Conservation (phyloP, 1,140 invertebrate species). For the Plectus sambesii region DNA sequence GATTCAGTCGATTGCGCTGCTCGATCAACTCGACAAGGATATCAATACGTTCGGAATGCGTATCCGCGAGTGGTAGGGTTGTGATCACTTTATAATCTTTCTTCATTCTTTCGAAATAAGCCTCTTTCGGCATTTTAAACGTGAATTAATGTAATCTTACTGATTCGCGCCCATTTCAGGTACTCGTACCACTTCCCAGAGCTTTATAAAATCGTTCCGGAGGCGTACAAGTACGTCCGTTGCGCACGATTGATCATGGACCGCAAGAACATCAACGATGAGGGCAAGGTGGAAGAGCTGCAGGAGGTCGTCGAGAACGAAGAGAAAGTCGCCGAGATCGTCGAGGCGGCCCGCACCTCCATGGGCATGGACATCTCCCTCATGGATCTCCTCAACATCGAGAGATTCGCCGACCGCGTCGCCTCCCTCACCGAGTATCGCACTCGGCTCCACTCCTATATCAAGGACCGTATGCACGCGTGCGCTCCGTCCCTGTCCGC, state of each 20-base stretch:
- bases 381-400: conserved; percentile 88
- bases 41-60: conserved; percentile 84
- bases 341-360: conserved; percentile 82
- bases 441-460: conserved; percentile 69
- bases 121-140: not conserved
- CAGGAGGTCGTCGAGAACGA: conserved; percentile 50
- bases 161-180: conserved; percentile 51
- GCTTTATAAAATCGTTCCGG: conserved; percentile 84
- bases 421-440: conserved; percentile 78
- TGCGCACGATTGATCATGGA: conserved; percentile 72
- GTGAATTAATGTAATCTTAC: conserved; percentile 5
- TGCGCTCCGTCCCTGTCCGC: conserved; percentile 91
- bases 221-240: conserved; percentile 77
- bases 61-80: conserved; percentile 77
- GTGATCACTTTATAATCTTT: conserved; percentile 44
- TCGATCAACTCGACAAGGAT: conserved; percentile 98
- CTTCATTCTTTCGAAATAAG: not conserved
- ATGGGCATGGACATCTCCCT: conserved; percentile 98
- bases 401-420: conserved; percentile 76
- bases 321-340: conserved; percentile 54
- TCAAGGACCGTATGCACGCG: conserved; percentile 76
- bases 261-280: conserved; percentile 64
- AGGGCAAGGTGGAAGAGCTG: conserved; percentile 56
- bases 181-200: conserved; percentile 99
- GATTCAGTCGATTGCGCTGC: conserved; percentile 87